Base-by-base conservation (phyloP, 2,113 vertebrate species). In the Paedocypris sp. region DNA sequence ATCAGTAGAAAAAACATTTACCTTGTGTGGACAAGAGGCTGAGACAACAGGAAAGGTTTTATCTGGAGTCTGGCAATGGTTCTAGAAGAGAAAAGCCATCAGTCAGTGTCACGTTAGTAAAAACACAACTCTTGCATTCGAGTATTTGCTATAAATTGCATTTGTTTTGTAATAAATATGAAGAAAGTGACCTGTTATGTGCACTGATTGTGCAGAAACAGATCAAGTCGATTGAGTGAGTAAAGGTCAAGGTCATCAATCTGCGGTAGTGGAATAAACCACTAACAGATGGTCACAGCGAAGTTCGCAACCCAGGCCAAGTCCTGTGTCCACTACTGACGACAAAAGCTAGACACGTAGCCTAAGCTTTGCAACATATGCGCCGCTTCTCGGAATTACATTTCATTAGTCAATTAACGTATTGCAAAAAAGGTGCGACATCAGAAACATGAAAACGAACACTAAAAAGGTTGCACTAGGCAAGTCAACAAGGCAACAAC, bases 401-500 rank as follows among this genome's bases (percentile, higher is more conserved):
- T 79, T 78, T 78, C 56, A 79, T 82, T 79, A 80, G 79, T 79
- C 79, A 79, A 80, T 81, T 75, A 83, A 77, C 80, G 83, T 74
- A 74, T 79, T 81, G 82, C 79, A 84, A 83, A 82, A 81, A 80
- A 77, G 79, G 58, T 60, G 71, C 78, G 72, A 79, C 75, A 84
- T 79, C 75, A 73, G 71, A 79, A 76, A 82, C 79, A 80, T 76
- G 77, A 78, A 83, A 60, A 83, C 79, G 79, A 79, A 73, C 75
- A 77, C 77, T 83, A 81, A 83, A 80, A 72, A 82, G 75, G 73
- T 76, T 76, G 77, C 74, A 72, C 50, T 82, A 82, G 79, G 78
- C 85, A 80, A 79, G 83, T 80, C 79, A 81, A 83, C 85, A 86
- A 81, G 82, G 64, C 78, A 79, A 79, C 77, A 82, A 80, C 83